Percentiles rank a stretch among this genome's conserved stretches.
Evolutionary conservation across 2,113 vertebrate genomes (phyloP).

Genomic region (Sylvilagus bachmani): DNA sequence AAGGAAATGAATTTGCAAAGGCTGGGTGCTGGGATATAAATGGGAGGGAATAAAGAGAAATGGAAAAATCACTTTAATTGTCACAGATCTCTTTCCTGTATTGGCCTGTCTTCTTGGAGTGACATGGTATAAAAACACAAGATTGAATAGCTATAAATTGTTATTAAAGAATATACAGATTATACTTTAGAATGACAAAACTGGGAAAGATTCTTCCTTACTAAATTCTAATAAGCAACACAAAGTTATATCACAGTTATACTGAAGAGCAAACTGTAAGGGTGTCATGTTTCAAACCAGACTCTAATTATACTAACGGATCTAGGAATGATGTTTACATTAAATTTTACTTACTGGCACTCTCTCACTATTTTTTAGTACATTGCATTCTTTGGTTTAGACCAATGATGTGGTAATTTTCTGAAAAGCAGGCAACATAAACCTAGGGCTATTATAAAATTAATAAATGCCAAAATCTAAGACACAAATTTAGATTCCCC

Average conservation of each 20-base stretch:
- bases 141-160: background rate
- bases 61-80: background rate
- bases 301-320: background rate
- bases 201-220: background rate
- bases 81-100: background rate
- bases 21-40: background rate
- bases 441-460: background rate
- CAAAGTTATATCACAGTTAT: background rate
- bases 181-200: conserved; percentile 38
- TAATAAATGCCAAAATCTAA: background rate
- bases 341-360: background rate
- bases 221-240: conserved; percentile 7
- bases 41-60: background rate
- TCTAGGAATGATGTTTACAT: background rate
- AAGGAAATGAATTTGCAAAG: conserved; percentile 45
- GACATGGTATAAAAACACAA: background rate
- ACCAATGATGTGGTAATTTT: background rate
- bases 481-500: conserved; percentile 33
- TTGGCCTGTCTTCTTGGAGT: background rate
- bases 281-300: background rate
- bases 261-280: background rate
- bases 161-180: conserved; percentile 35
- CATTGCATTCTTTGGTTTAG: background rate
- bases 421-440: conserved; percentile 12
- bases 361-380: conserved; percentile 31